Evolutionary conservation across 2,113 vertebrate species (phyloP).

Genomic region (Hippotragus niger): DNA sequence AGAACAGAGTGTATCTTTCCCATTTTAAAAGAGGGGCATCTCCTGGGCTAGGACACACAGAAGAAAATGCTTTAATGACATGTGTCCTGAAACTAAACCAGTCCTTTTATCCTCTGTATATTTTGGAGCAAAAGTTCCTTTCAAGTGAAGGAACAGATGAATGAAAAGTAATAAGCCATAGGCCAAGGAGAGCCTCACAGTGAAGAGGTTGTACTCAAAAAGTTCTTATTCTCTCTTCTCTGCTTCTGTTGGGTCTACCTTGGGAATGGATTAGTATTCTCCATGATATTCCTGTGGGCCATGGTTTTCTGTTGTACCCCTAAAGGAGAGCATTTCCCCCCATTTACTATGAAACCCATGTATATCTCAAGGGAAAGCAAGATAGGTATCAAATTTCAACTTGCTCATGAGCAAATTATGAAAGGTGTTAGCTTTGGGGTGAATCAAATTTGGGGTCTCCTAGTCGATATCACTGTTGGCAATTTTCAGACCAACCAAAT

Average conservation of each 20-base stretch:
- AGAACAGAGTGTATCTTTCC: background rate
- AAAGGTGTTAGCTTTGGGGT: background rate
- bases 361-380: conserved; percentile 38
- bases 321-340: conserved; percentile 32
- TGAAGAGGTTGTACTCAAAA: background rate
- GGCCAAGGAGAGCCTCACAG: background rate
- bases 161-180: conserved; percentile 11
- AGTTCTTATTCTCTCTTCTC: background rate
- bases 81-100: background rate
- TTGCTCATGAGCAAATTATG: conserved; percentile 16
- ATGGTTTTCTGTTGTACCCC: background rate
- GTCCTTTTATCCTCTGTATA: background rate
- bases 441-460: background rate
- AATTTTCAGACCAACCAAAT: background rate
- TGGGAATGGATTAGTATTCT: conserved; percentile 1
- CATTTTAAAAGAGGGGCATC: background rate
- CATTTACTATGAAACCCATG: conserved; percentile 26
- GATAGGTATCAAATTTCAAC: background rate
- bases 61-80: background rate
- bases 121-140: conserved; percentile 27
- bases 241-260: background rate
- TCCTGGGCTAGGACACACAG: background rate
- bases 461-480: background rate
- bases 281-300: conserved; percentile 3
- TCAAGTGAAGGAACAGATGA: background rate